Evolutionary conservation across 2,113 vertebrate species (phyloP).

Genomic region (Acanthochromis polyacanthus): DNA sequence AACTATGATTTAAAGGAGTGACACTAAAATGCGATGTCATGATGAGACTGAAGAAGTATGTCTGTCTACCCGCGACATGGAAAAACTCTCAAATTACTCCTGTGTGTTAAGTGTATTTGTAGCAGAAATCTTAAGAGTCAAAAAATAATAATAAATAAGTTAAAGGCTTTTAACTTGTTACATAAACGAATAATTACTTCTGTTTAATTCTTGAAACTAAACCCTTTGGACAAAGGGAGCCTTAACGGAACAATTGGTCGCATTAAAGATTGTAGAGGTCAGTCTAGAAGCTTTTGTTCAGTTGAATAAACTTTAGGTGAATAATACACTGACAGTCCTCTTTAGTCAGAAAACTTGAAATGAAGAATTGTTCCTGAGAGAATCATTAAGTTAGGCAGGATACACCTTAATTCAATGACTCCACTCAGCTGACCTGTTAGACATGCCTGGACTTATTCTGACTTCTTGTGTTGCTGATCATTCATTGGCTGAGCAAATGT

Average conservation of each 20-base stretch:
- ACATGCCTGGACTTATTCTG: slow-evolving; percentile 51
- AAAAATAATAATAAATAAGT: too few species aligned
- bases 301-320: neutral
- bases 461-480: slow-evolving; percentile 22
- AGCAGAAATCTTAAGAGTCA: too few species aligned
- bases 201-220: neutral
- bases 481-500: slow-evolving; percentile 39
- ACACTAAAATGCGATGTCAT: neutral
- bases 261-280: neutral
- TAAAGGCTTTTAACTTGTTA: too few species aligned
- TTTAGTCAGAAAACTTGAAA: neutral
- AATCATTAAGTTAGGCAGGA: neutral
- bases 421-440: slow-evolving; percentile 6
- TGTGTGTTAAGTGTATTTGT: too few species aligned
- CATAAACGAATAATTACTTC: too few species aligned
- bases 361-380: slow-evolving; percentile 2
- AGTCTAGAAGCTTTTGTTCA: neutral
- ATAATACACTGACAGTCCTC: neutral
- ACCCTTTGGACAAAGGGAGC: too few species aligned
- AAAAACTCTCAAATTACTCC: too few species aligned
- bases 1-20: slow-evolving; percentile 7
- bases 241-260: too few species aligned
- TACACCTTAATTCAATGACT: slow-evolving; percentile 6
- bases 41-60: neutral
- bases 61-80: too few species aligned